Base-by-base conservation (phyloP, 2,888 invertebrate genomes). In the Tiliacea aurago region DNA sequence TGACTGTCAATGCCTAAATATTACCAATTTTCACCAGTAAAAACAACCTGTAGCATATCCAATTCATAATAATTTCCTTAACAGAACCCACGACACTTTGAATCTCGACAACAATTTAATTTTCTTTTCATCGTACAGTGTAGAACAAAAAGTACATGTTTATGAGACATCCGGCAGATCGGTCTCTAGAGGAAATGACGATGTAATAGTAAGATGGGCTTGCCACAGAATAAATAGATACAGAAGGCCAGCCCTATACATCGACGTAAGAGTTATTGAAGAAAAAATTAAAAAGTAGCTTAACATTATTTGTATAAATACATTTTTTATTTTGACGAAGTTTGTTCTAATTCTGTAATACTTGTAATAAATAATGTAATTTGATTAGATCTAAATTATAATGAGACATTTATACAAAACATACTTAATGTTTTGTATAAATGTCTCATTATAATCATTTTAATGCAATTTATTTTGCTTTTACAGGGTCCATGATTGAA, bases 81-180 rank as follows among this genome's bases (percentile, higher is more conserved):
- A 70, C 74, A 64, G 73, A 80, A 80, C 68, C 78, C 59, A 43
- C 11, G 37, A 15, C 0, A 43, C 51, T 18, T 49, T 37, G 28
- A 71, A 76, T 80, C 59, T 64, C 49, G 68, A 55, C 51, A 74
- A 41, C 62, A 70, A 61, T 61, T 81, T 72, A 75, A 68, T 81
- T 78, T 78, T 66, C 63, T 65, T 73, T 78, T 55, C 66, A 77
- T 68, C 59, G 49, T 71, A 65, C 41, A 68, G 37, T 20, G 55
- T 56, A 56, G 23, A 67, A 76, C 76, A 78, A 78, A 72, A 84
- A 78, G 64, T 73, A 70, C 61, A 73, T 76, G 76, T 74, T 76
- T 83, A 67, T 83, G 67, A 75, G 74, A 84, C 81, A 84, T 85
- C 85, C 85, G 80, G 81, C 55, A 61, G 81, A 80, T 67, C 63